These are phyloP conservation scores for Brachyopa scutellaris DNA, from an alignment of 2,888 invertebrate genomes.

Conservation along the genomic window DNA sequence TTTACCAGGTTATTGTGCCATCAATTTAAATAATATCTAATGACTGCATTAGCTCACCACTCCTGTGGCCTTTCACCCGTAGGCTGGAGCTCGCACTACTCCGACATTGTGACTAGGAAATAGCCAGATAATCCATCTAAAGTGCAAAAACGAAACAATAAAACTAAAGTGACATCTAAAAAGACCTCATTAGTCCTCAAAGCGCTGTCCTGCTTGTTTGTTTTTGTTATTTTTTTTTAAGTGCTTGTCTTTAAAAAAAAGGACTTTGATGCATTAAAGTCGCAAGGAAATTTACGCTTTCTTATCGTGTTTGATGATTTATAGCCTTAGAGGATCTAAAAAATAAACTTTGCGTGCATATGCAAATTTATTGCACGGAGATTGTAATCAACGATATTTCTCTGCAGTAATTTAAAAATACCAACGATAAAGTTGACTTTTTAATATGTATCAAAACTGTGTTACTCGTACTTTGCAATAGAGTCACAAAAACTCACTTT, in stretches of 20 bases:
- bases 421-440: not conserved
- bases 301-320: not conserved
- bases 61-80: constrained; percentile 12
- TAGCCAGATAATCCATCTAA: constrained; percentile 17
- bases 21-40: constrained; percentile 47
- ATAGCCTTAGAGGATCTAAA: not conserved
- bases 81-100: constrained; percentile 5
- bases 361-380: not conserved
- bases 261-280: constrained; percentile 2
- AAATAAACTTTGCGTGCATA: not conserved
- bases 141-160: constrained; percentile 26
- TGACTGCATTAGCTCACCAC: constrained; percentile 38
- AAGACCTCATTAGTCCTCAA: constrained; percentile 59
- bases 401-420: not conserved
- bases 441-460: too few relatives aligned
- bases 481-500: too few relatives aligned
- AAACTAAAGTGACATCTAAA: constrained; percentile 50
- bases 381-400: not conserved
- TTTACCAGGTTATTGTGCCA: constrained; percentile 26
- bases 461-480: too few relatives aligned
- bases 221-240: not conserved
- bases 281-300: not conserved
- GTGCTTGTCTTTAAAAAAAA: not conserved
- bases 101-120: not conserved
- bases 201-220: constrained; percentile 9